phyloP scores from a whole-genome alignment of 2,113 vertebrate genomes.

The Heterotis niloticus region DNA sequence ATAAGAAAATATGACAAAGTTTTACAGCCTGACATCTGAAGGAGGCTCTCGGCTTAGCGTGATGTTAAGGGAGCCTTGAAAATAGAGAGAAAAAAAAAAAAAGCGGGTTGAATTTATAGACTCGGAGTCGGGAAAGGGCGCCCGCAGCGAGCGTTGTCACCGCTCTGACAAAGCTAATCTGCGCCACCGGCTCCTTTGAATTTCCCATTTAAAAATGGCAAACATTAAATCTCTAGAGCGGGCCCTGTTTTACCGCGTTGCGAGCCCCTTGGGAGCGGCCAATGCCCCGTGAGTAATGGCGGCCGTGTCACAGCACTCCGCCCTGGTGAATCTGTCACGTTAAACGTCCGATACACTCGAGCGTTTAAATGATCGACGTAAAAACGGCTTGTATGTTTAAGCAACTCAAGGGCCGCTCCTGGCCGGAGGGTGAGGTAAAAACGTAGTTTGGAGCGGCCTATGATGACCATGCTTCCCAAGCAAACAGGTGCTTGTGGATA shows the following conservation, averaged over 20 bases:
- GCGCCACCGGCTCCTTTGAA: constrained; percentile 38
- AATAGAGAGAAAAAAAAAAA: constrained; percentile 46
- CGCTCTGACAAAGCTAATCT: constrained; percentile 52
- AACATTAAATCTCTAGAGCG: constrained; percentile 28
- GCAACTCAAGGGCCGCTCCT: constrained; percentile 34
- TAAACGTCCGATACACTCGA: constrained; percentile 48
- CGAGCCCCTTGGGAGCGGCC: background rate
- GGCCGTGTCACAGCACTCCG: background rate
- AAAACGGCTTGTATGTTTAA: constrained; percentile 45
- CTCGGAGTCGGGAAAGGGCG: constrained; percentile 43
- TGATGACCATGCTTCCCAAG: background rate
- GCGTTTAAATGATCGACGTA: constrained; percentile 47
- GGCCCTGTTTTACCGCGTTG: constrained; percentile 37
- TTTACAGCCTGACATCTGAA: constrained; percentile 53
- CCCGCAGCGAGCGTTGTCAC: constrained; percentile 54
- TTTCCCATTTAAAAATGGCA: constrained; percentile 42
- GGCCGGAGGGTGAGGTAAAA: constrained; percentile 20
- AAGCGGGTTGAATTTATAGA: constrained; percentile 51
- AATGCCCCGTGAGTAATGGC: background rate
- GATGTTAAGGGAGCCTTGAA: constrained; percentile 47
- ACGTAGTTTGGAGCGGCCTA: constrained; percentile 32
- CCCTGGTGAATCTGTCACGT: constrained; percentile 33
- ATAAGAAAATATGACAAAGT: constrained; percentile 62
- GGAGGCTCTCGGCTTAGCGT: constrained; percentile 45
- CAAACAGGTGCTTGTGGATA: no score